phyloP scores from a whole-genome alignment of 2,888 invertebrate genomes.

The Eristalinus aeneus region DNA sequence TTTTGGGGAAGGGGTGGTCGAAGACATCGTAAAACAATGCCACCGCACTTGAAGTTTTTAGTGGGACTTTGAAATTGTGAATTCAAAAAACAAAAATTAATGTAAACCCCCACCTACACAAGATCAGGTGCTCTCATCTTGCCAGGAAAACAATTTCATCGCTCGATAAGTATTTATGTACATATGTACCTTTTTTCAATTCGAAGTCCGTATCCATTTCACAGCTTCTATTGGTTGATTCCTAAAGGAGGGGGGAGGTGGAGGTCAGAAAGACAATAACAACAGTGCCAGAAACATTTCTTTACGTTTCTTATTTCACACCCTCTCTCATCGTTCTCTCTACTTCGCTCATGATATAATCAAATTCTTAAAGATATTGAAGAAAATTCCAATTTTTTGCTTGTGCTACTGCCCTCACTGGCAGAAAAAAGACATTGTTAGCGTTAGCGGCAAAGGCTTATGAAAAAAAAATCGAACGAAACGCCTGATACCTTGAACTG shows the following conservation, averaged over 20 bases:
- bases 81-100: no score
- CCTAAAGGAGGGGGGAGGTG: not conserved
- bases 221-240: not conserved
- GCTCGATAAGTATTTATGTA: slow-evolving; percentile 31
- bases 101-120: no score
- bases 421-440: no score
- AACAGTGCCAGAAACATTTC: slow-evolving; percentile 22
- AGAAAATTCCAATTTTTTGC: slow-evolving; percentile 22
- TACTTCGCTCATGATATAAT: slow-evolving; percentile 35
- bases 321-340: not conserved
- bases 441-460: slow-evolving; percentile 33
- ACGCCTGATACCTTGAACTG: no score
- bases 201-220: slow-evolving; percentile 32
- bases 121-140: no score
- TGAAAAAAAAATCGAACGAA: slow-evolving; percentile 21
- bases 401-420: no score
- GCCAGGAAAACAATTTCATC: slow-evolving; percentile 49
- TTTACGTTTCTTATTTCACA: slow-evolving; percentile 36
- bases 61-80: no score
- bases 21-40: no score
- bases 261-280: slow-evolving; percentile 31
- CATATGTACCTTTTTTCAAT: slow-evolving; percentile 41
- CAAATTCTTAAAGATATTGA: slow-evolving; percentile 31
- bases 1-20: not conserved
- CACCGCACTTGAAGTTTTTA: no score